Base-by-base conservation (phyloP, 2,888 invertebrate genomes). In the Ypsolopha scabrella region DNA sequence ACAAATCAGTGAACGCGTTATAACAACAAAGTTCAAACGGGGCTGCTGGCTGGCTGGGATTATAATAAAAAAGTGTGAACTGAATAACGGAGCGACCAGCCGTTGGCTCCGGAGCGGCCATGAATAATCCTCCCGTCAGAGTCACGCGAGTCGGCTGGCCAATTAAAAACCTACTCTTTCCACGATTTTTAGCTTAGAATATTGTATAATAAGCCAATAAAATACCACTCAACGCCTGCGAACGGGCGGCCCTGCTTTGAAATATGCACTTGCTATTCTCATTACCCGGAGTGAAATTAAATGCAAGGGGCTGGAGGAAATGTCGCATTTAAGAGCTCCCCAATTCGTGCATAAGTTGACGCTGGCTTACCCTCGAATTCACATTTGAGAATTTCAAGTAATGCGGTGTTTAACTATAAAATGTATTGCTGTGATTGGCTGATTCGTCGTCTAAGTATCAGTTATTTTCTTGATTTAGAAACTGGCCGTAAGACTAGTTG, bases 201-300 rank as follows among this genome's bases (percentile, higher is more conserved):
- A 82, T 86, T 82, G 85, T 80, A 86, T 86, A 86, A 86, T 86
- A 86, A 82, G 80, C 82, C 85, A 74, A 85, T 86, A 86, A 86
- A 86, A 80, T 83, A 86, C 80, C 80, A 80, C 83, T 80, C 85
- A 79, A 79, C 77, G 82, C 81, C 72, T 62, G 69, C 66, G 67
- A 72, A 72, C 67, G 68, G 65, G 68, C 75, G 70, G 72, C 65
- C 68, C 61, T 33, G 72, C 67, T 67, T 71, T 86, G 82, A 86
- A 85, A 82, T 86, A 85, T 86, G 79, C 79, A 81, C 75, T 80
- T 70, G 73, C 76, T 75, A 66, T 72, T 73, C 81, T 85, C 79
- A 82, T 86, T 82, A 82, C 72, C 63, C 68, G 62, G 65, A 67
- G 70, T 65, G 68, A 75, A 81, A 83, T 83, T 79, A 85, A 81